Conservation (phyloP, 1,140 invertebrate genomes). For the Drosophila neocordata region DNA sequence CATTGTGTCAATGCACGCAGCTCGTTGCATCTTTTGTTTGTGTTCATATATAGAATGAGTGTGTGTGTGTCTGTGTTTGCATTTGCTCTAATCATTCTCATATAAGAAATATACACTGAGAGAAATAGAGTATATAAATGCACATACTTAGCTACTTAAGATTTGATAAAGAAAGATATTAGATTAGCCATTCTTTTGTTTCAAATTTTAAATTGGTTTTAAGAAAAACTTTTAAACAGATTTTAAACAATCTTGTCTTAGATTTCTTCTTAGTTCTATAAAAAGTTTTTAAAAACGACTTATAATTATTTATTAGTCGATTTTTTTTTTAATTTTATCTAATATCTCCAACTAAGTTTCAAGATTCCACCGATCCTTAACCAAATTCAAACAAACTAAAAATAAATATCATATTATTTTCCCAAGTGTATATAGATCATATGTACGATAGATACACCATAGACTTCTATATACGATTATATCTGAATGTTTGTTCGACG, state of each 20-base stretch:
- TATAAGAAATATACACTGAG: background rate
- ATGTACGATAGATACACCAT: background rate
- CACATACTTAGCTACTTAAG: background rate
- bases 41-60: conserved; percentile 12
- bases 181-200: background rate
- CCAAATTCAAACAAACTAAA: too few relatives aligned
- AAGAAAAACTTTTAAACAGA: too few relatives aligned
- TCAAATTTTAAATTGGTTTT: too few relatives aligned
- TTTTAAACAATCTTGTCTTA: too few relatives aligned
- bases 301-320: too few relatives aligned
- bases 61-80: conserved; percentile 11
- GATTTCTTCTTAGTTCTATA: too few relatives aligned
- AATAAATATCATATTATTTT: too few relatives aligned
- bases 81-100: background rate
- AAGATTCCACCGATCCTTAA: too few relatives aligned
- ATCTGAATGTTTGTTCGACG: background rate
- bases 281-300: too few relatives aligned
- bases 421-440: background rate
- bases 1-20: conserved; percentile 48
- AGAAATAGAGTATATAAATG: background rate
- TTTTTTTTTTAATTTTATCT: too few relatives aligned
- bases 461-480: background rate
- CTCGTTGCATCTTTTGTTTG: conserved; percentile 55
- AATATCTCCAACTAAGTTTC: too few relatives aligned
- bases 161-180: background rate